These are phyloP conservation scores for Hormaphis cornu DNA, from an alignment of 1,140 invertebrate species.

Conservation along the genomic window DNA sequence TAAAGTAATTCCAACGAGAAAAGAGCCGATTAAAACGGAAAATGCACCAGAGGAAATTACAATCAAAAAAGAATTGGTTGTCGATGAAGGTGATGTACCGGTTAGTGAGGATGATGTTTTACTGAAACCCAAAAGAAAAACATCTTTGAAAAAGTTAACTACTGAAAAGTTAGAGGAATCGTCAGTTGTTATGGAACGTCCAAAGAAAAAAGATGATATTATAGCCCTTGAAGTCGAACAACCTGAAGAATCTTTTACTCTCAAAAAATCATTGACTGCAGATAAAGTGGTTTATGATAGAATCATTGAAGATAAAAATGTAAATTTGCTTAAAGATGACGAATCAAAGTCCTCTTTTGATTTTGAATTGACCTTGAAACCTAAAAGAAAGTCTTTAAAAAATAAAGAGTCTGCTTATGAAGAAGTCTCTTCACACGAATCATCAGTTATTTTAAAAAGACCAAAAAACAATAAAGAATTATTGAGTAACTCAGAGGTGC, in stretches of 20 bases:
- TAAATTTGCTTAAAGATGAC: no score
- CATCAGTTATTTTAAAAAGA: conserved; percentile 34
- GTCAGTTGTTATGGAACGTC: conserved; percentile 9
- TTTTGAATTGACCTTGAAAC: conserved; percentile 6
- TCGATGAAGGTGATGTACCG: conserved; percentile 32
- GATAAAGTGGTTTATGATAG: conserved; percentile 29
- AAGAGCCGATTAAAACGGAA: conserved; percentile 10
- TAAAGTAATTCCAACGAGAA: conserved; percentile 32
- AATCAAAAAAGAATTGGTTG: conserved; percentile 38
- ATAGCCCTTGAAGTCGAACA: conserved; percentile 24
- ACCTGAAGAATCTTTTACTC: conserved; percentile 37
- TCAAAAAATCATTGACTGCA: conserved; percentile 38
- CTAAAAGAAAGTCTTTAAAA: neutral
- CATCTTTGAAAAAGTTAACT: neutral
- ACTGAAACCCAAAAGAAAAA: conserved; percentile 33
- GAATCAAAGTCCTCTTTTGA: neutral
- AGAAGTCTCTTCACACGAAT: conserved; percentile 24
- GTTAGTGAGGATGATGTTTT: conserved; percentile 38
- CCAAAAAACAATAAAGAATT: neutral
- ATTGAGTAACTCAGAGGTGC: conserved; percentile 34
- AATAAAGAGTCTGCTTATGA: conserved; percentile 32
- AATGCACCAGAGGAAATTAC: conserved; percentile 13
- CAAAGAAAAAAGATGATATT: conserved; percentile 4
- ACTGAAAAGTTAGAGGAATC: conserved; percentile 35
- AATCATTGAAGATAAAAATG: conserved; percentile 20